Percentiles rank a stretch among this genome's conserved stretches.
Conservation (phyloP, 2,888 invertebrate genomes). For the Gymnocheta viridis region DNA sequence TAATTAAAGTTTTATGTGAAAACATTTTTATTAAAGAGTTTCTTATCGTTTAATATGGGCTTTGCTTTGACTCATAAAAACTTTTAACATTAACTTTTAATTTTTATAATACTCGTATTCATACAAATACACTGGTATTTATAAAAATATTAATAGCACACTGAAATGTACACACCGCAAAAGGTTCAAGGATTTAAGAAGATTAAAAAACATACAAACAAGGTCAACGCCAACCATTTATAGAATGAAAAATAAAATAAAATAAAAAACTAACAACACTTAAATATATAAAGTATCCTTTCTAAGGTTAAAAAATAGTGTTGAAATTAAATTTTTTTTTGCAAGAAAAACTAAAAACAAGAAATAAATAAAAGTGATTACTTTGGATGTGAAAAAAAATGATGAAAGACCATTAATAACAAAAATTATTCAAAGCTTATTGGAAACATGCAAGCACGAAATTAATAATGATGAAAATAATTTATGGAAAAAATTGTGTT, state of each 20-base stretch:
- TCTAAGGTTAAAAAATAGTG: background rate
- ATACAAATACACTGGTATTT: background rate
- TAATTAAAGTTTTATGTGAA: no score
- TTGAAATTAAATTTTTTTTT: background rate
- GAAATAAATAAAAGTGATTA: background rate
- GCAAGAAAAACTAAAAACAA: background rate
- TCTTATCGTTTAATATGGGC: no score
- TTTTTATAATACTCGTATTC: background rate
- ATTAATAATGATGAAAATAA: background rate
- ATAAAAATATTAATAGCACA: background rate
- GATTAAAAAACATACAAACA: conserved; percentile 20
- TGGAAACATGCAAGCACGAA: background rate
- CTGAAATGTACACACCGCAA: background rate
- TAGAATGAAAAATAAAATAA: conserved; percentile 3
- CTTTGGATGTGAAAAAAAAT: no score
- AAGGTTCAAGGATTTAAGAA: conserved; percentile 47
- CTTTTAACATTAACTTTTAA: background rate
- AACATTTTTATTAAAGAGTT: no score
- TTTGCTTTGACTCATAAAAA: background rate
- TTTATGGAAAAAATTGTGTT: no score
- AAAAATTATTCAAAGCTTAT: background rate
- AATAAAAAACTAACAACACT: background rate
- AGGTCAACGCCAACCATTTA: conserved; percentile 36
- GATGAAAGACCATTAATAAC: background rate
- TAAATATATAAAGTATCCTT: background rate